Percentiles rank a stretch among this genome's conserved stretches.
Evolutionary conservation across 2,797 vertebrate genomes (phyloP).

Genomic region (Leptodactylus fallax): DNA sequence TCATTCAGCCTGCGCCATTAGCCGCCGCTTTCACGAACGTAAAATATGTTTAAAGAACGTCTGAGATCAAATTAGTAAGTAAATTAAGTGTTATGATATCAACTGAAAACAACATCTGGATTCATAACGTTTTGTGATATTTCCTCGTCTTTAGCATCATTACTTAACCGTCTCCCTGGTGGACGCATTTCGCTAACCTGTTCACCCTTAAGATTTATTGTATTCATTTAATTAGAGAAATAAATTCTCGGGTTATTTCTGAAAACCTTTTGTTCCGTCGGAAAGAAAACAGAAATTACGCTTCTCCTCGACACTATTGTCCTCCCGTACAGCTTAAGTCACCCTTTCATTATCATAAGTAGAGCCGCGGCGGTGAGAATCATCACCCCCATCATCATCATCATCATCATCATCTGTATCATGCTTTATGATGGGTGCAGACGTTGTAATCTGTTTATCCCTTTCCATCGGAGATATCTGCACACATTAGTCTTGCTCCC

Average conservation of each 20-base stretch:
- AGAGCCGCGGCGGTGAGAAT: neutral
- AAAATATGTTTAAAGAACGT: constrained; percentile 5
- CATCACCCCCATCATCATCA: constrained; percentile 17
- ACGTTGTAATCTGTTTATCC: constrained; percentile 34
- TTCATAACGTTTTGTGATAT: constrained; percentile 40
- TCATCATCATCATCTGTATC: neutral
- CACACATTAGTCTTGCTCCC: constrained; percentile 5
- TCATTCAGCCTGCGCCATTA: neutral
- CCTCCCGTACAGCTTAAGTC: constrained; percentile 1
- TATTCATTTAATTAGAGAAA: constrained; percentile 57
- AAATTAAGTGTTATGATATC: constrained; percentile 19
- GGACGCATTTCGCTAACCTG: constrained; percentile 35
- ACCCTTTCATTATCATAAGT: constrained; percentile 13
- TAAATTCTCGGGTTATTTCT: constrained; percentile 53
- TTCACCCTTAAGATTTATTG: constrained; percentile 47
- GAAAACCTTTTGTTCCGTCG: constrained; percentile 48
- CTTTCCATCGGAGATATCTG: neutral
- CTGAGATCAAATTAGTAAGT: constrained; percentile 9
- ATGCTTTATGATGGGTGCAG: constrained; percentile 18
- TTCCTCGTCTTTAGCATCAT: constrained; percentile 14
- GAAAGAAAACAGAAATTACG: neutral
- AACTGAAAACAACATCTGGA: constrained; percentile 27
- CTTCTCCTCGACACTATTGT: neutral
- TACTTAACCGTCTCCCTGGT: constrained; percentile 9
- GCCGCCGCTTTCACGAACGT: neutral